A percentile compares a stretch with the other conserved stretches of the same genome.
Conservation (phyloP, 2,113 vertebrate species). For the Hassar affinis region DNA sequence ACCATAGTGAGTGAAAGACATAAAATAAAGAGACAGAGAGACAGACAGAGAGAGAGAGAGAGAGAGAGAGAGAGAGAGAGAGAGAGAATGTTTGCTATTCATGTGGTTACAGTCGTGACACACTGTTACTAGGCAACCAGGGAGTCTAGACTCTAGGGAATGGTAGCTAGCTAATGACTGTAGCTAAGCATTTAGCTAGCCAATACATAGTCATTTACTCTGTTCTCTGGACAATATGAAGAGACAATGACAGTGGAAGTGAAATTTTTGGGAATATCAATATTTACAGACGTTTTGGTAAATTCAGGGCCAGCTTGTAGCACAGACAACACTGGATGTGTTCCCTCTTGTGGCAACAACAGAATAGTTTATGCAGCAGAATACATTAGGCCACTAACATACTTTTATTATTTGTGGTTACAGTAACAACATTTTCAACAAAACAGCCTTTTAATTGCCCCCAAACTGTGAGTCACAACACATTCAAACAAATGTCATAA, state of each 20-base stretch:
- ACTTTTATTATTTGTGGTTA: too few species aligned
- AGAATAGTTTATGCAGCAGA: too few species aligned
- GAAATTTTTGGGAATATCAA: background rate
- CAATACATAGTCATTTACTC: background rate
- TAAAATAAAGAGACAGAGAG: too few species aligned
- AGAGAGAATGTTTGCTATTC: background rate
- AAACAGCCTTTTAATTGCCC: too few species aligned
- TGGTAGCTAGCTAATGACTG: background rate
- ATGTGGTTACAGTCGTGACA: background rate
- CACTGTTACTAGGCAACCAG: background rate
- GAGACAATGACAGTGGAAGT: background rate
- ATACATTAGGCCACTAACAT: too few species aligned
- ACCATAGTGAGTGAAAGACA: too few species aligned
- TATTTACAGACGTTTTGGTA: background rate
- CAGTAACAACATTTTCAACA: too few species aligned
- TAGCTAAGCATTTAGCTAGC: background rate
- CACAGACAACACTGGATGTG: too few species aligned
- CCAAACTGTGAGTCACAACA: too few species aligned
- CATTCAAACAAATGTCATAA: background rate
- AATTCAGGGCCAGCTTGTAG: background rate
- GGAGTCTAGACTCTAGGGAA: background rate
- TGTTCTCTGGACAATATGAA: background rate
- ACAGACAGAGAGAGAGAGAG: background rate
- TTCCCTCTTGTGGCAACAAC: too few species aligned
- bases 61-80: background rate